Percentiles rank a stretch among this genome's conserved stretches.
phyloP scores from a whole-genome alignment of 2,888 invertebrate species.

The Physocephala rufipes region DNA sequence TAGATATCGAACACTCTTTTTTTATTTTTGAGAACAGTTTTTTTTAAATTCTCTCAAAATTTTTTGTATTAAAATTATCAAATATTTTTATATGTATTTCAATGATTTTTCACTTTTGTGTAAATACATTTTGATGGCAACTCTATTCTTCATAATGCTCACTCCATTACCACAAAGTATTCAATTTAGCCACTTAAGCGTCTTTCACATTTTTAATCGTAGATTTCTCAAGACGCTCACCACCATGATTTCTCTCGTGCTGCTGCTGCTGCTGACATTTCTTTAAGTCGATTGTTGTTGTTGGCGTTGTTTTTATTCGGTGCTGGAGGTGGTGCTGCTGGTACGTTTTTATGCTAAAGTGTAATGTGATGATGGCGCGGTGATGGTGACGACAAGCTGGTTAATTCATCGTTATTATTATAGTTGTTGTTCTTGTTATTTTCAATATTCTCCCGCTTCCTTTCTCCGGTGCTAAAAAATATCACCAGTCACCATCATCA shows the following conservation, averaged over 20 bases:
- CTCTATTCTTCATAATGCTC: conserved; percentile 5
- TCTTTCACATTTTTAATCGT: conserved; percentile 30
- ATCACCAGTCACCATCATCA: too few species aligned
- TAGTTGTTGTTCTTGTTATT: neutral
- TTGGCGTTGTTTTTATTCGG: neutral
- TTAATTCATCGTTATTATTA: neutral
- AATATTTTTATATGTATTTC: too few species aligned
- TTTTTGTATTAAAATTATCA: too few species aligned
- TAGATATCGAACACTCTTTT: too few species aligned
- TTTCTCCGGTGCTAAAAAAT: neutral
- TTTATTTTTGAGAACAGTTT: too few species aligned
- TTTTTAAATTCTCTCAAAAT: too few species aligned
- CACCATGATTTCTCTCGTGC: conserved; percentile 29
- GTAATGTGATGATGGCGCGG: conserved; percentile 24
- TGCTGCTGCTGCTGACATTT: neutral
- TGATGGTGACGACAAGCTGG: too few species aligned
- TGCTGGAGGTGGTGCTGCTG: neutral
- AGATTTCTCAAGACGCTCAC: conserved; percentile 33
- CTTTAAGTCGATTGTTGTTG: neutral
- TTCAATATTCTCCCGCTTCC: neutral
- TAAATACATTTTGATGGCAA: neutral
- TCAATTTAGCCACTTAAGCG: conserved; percentile 38
- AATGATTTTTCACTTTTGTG: too few species aligned
- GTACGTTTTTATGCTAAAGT: conserved; percentile 14
- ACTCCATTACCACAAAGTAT: conserved; percentile 23